Evolutionary conservation across 2,888 invertebrate genomes (phyloP).

Genomic region (Sphaerophoria taeniata): DNA sequence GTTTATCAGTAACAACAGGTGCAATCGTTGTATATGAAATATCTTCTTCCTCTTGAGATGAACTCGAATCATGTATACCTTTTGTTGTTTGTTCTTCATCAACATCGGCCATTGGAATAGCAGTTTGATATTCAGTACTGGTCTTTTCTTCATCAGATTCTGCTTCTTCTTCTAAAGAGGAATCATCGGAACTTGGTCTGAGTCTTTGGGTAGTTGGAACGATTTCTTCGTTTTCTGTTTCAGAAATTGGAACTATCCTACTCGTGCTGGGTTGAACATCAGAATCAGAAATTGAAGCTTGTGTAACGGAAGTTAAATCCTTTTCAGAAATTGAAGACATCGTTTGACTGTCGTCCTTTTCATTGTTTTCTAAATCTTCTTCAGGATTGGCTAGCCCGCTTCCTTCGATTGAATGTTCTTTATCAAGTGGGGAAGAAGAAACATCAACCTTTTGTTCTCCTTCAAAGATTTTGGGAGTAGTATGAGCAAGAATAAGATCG

Average conservation of each 20-base stretch:
- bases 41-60: conserved; percentile 55
- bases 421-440: too few species aligned
- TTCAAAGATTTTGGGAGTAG: neutral
- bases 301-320: neutral
- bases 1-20: conserved; percentile 36
- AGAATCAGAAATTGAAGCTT: conserved; percentile 24
- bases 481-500: neutral
- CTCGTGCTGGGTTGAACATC: conserved; percentile 34
- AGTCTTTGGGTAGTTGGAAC: neutral
- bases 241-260: neutral
- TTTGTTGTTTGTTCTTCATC: conserved; percentile 27
- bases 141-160: conserved; percentile 60
- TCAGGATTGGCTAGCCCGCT: neutral
- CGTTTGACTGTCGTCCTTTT: conserved; percentile 48
- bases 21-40: conserved; percentile 59
- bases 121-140: conserved; percentile 28
- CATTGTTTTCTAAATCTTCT: neutral
- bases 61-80: conserved; percentile 6
- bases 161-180: conserved; percentile 35
- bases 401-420: conserved; percentile 21
- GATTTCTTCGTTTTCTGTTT: neutral
- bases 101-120: neutral
- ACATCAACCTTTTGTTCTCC: neutral
- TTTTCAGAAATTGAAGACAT: conserved; percentile 8
- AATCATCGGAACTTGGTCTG: conserved; percentile 2